phyloP scores from a whole-genome alignment of 2,888 invertebrate genomes.

The Yponomeuta plumbellus region DNA sequence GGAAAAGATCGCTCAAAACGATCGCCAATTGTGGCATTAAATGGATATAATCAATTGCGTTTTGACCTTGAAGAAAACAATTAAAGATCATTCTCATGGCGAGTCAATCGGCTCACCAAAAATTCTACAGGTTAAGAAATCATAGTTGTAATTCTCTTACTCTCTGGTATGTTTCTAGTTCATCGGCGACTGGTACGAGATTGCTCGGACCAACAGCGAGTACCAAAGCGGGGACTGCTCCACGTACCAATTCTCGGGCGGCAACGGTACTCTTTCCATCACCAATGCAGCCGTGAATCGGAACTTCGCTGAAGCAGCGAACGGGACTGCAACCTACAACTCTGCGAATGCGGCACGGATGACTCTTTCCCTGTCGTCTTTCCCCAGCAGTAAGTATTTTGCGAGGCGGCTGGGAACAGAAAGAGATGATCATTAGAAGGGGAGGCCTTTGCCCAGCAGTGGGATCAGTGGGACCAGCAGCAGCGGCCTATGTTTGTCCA shows the following conservation, averaged over 20 bases:
- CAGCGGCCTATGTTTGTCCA: too few relatives aligned
- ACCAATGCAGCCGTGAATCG: constrained; percentile 33
- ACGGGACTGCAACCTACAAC: constrained; percentile 30
- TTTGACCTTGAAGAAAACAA: too few relatives aligned
- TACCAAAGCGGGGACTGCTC: constrained; percentile 45
- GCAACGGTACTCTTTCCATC: constrained; percentile 24
- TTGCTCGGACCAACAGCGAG: constrained; percentile 33
- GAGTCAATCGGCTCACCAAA: too few relatives aligned
- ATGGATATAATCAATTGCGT: too few relatives aligned
- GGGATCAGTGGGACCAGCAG: too few relatives aligned
- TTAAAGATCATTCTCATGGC: too few relatives aligned
- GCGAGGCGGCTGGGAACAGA: not conserved
- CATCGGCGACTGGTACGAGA: constrained; percentile 49
- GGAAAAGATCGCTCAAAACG: too few relatives aligned
- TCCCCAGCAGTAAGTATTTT: constrained; percentile 36
- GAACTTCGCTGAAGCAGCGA: constrained; percentile 41
- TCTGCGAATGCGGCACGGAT: constrained; percentile 34
- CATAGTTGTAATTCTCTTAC: not conserved
- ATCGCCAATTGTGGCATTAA: too few relatives aligned
- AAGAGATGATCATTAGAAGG: too few relatives aligned
- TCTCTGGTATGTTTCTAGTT: constrained; percentile 37
- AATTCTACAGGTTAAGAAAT: too few relatives aligned
- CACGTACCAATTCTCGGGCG: constrained; percentile 29
- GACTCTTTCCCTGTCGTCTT: constrained; percentile 28
- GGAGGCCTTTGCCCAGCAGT: too few relatives aligned